Conservation (phyloP, 2,888 invertebrate genomes). For the Standfussiana lucernea region DNA sequence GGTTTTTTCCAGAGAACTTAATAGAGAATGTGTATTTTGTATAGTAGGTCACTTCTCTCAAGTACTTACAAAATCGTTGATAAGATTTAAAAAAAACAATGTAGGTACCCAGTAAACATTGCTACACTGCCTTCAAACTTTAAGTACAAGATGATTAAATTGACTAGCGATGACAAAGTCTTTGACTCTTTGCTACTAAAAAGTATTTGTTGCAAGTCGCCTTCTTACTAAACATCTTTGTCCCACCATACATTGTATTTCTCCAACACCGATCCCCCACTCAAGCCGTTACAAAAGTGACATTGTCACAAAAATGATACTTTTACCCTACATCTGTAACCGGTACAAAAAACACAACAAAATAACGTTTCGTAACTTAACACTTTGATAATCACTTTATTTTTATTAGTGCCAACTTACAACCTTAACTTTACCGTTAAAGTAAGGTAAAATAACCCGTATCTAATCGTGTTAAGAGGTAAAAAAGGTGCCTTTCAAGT, state of each 20-base stretch:
- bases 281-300: background rate
- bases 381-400: slow-evolving; percentile 62
- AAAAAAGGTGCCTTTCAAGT: background rate
- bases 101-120: background rate
- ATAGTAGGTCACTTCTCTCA: background rate
- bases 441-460: slow-evolving; percentile 10
- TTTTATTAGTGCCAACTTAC: slow-evolving; percentile 53
- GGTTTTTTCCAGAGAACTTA: background rate
- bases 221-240: background rate
- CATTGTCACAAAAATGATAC: slow-evolving; percentile 15
- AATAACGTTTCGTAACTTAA: slow-evolving; percentile 61
- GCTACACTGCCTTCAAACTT: background rate
- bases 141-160: background rate
- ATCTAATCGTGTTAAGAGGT: background rate
- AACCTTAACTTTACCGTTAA: slow-evolving; percentile 18
- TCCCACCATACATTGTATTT: background rate
- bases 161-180: background rate
- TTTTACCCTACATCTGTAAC: slow-evolving; percentile 50
- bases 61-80: background rate
- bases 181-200: background rate
- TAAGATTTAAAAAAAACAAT: background rate
- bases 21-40: background rate
- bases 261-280: background rate
- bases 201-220: background rate
- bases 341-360: slow-evolving; percentile 35